Evolutionary conservation across 2,888 invertebrate genomes (phyloP).

Genomic region (Diabrotica balteata): DNA sequence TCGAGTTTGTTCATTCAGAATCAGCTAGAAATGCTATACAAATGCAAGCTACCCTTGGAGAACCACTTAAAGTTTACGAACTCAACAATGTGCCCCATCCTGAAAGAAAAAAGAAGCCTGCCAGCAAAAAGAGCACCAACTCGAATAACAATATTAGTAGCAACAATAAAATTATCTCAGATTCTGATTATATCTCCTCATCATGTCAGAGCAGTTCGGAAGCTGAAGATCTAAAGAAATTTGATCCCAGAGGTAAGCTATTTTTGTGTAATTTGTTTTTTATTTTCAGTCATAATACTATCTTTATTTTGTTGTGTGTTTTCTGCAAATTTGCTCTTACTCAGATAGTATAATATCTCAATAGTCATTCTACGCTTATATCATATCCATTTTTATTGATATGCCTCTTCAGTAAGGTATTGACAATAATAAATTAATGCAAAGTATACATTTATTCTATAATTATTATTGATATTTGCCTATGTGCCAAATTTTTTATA

Average conservation of each 20-base stretch:
- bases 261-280: not conserved
- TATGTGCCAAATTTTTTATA: too few species aligned
- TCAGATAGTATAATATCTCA: too few species aligned
- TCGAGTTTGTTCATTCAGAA: constrained; percentile 89
- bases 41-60: constrained; percentile 67
- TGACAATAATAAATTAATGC: too few species aligned
- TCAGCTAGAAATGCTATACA: constrained; percentile 83
- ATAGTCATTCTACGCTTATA: too few species aligned
- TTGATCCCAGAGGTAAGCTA: constrained; percentile 55
- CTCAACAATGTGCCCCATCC: constrained; percentile 73
- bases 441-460: too few species aligned
- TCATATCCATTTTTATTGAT: too few species aligned
- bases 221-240: constrained; percentile 60
- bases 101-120: constrained; percentile 76
- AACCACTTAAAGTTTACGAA: constrained; percentile 76
- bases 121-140: constrained; percentile 68
- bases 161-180: constrained; percentile 53
- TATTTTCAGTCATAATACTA: too few species aligned
- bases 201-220: constrained; percentile 66
- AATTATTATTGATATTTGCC: too few species aligned
- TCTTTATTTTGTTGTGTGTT: too few species aligned
- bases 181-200: constrained; percentile 58
- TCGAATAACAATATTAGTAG: constrained; percentile 67
- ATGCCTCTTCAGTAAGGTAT: too few species aligned
- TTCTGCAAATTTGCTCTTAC: too few species aligned